Evolutionary conservation across 2,888 invertebrate species (phyloP).

Genomic region (Hanleya hanleyi): DNA sequence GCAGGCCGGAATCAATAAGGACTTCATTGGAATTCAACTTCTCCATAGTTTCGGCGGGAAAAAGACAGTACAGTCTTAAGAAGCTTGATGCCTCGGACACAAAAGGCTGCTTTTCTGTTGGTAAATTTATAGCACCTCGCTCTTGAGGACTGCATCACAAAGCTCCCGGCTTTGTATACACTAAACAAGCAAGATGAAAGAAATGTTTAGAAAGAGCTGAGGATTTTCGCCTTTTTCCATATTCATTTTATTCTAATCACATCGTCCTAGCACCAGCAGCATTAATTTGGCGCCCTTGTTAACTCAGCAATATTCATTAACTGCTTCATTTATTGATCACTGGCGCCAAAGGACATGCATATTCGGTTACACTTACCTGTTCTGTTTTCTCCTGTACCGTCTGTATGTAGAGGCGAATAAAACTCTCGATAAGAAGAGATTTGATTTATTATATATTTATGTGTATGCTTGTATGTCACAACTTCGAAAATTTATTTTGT

Average conservation of each 20-base stretch:
- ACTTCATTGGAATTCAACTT: constrained; percentile 12
- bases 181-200: constrained; percentile 1
- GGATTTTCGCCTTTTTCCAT: not conserved
- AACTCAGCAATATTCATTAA: not conserved
- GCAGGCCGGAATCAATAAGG: constrained; percentile 2
- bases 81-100: not conserved
- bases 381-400: no score
- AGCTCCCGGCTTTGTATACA: not conserved
- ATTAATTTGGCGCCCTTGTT: not conserved
- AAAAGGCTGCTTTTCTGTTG: not conserved
- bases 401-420: no score
- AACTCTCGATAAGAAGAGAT: no score
- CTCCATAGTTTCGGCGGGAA: constrained; percentile 11
- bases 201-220: not conserved
- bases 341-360: no score
- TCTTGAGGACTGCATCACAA: not conserved
- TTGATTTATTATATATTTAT: no score
- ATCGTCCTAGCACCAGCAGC: not conserved
- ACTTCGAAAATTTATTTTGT: no score
- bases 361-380: no score
- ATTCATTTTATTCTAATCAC: constrained; percentile 11
- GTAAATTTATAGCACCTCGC: no score
- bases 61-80: constrained; percentile 6
- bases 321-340: no score
- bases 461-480: no score